Evolutionary conservation across 2,888 invertebrate genomes (phyloP).

Genomic region (Perdita meconis): DNA sequence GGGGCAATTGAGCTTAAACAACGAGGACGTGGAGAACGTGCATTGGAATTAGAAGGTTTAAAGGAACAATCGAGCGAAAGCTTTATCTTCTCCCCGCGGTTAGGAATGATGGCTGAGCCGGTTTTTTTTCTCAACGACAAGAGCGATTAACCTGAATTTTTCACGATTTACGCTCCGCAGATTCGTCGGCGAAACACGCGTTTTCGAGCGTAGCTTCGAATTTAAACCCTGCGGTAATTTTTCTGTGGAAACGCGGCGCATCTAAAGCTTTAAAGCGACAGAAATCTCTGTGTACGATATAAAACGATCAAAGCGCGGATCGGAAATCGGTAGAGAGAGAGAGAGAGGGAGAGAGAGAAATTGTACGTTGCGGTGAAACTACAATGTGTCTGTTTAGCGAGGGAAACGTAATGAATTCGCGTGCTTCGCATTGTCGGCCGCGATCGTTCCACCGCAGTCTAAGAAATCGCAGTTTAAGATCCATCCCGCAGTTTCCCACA

Average conservation of each 20-base stretch:
- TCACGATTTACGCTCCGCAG: too few relatives aligned
- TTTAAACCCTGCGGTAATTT: too few relatives aligned
- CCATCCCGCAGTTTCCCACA: conserved; percentile 58
- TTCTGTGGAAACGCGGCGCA: too few relatives aligned
- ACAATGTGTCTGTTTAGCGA: background rate
- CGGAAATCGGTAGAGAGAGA: too few relatives aligned
- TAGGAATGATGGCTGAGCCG: background rate
- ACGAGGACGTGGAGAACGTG: conserved; percentile 35
- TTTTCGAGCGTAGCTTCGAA: too few relatives aligned
- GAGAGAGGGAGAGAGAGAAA: too few relatives aligned
- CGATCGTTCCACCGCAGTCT: conserved; percentile 38
- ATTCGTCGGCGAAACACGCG: too few relatives aligned
- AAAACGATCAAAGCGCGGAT: too few relatives aligned
- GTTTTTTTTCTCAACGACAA: background rate
- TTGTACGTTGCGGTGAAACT: too few relatives aligned
- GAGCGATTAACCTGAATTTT: conserved; percentile 23
- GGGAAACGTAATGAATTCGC: conserved; percentile 16
- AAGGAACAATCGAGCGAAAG: conserved; percentile 35
- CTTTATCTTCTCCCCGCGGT: conserved; percentile 19
- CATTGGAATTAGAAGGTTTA: conserved; percentile 50
- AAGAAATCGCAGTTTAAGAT: conserved; percentile 64
- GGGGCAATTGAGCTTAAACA: conserved; percentile 53
- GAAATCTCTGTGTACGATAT: too few relatives aligned
- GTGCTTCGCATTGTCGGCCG: conserved; percentile 16
- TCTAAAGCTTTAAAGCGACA: too few relatives aligned